Base-by-base conservation (phyloP, 1,140 invertebrate genomes). In the Sarcophaga bullata region DNA sequence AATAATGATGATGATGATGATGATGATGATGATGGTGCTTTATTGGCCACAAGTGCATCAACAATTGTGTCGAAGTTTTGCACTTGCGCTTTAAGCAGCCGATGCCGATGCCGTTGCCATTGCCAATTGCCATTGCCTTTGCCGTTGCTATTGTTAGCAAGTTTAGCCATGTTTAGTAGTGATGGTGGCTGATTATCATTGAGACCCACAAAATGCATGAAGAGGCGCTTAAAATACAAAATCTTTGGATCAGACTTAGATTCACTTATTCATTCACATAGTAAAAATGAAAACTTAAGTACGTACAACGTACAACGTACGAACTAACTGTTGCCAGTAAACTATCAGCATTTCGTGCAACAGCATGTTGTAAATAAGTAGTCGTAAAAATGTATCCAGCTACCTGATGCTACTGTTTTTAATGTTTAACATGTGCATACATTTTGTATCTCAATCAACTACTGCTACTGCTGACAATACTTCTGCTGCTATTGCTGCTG, bases 381-480 rank as follows among this genome's bases (percentile, higher is more conserved):
- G n/a, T 68, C 62, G 62, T 68, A 68, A 68, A 58, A 68, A 68
- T 68, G 62, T 19, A 68, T 19, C n/a, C n/a, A 68, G 62, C 62
- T 68, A 68, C 62, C 80, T 80, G 62, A 15, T 73, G 82, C 82
- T 83, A 83, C 82, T 83, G 82, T 83, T 83, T 80, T 80, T 80
- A 83, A 83, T 83, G 82, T 83, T 83, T 83, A 82, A 68, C 62
- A 68, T 68, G 50, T 52, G 62, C 62, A 68, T 68, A 68, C 62
- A 68, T 68, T 68, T 37, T 76, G 80, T 81, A 83, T 83, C 82
- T 83, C 82, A 83, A 83, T 83, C 82, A 83, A 80, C 47, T 49
- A 47, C 3, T 1, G 1, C 25, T 37, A 37, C 25, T 68, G 62
- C 19, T 17, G 62, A 6, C 6, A 11, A 6, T 8, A 8, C 11